A percentile compares a stretch with the other conserved stretches of the same genome.
Evolutionary conservation across 2,797 vertebrate genomes (phyloP).

Genomic region (Scyliorhinus canicula): DNA sequence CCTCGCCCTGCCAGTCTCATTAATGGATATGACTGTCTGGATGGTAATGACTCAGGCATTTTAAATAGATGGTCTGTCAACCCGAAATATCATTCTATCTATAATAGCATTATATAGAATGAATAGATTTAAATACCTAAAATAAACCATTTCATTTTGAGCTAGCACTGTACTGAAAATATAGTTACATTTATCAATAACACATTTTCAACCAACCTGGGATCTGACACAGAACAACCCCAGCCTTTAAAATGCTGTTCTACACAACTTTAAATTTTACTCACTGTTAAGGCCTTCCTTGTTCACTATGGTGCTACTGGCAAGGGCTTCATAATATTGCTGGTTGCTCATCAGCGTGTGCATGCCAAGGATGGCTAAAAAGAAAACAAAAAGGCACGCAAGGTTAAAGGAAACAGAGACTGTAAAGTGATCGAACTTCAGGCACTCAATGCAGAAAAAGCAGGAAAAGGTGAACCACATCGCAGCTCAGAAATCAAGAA

Average conservation of each 20-base stretch:
- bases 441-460: not conserved
- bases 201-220: not conserved
- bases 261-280: conserved; percentile 47
- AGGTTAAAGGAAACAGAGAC: not conserved
- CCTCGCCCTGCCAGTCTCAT: not conserved
- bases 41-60: not conserved
- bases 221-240: not conserved
- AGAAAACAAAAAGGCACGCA: conserved; percentile 42
- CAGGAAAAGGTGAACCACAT: not conserved
- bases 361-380: conserved; percentile 92
- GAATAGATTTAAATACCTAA: not conserved
- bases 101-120: not conserved
- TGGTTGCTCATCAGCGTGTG: conserved; percentile 98
- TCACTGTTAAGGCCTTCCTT: conserved; percentile 96
- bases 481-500: not conserved
- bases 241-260: not conserved
- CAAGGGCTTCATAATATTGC: conserved; percentile 93
- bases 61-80: not conserved
- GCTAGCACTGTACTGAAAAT: not conserved
- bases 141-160: not conserved
- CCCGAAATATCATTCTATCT: not conserved
- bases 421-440: not conserved
- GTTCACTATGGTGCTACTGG: conserved; percentile 93
- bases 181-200: not conserved
- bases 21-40: not conserved